Base-by-base conservation (phyloP, 2,888 invertebrate genomes). In the Microplitis manilae region DNA sequence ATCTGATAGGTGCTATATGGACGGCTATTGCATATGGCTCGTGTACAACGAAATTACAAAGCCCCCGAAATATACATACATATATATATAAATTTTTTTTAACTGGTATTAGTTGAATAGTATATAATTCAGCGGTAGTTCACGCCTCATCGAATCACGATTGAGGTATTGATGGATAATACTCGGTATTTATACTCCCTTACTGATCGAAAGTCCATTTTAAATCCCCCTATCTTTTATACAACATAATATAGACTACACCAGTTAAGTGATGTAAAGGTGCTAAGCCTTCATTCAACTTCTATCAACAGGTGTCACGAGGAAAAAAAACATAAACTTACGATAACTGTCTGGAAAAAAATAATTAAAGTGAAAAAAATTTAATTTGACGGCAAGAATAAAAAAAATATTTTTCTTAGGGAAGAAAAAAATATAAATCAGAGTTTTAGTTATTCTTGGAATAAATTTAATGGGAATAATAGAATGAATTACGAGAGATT, bases 81-180 rank as follows among this genome's bases (percentile, higher is more conserved):
- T 30, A 30, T 30, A 30, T 30, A 30, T 30, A 30, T 30, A 30
- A 65, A 76, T 64, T 67, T 68, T 68, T 50, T 30, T 30, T 0
- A 30, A 30, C 30, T 30, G 30, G 30, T 30, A 30, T 30, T 65
- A 59, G 20, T 41, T 64, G 70, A 64, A 70, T 75, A 75, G 39
- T 68, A 70, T 59, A 30, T 41, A 59, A 72, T 76, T 72, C 71
- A 76, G 68, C 61, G 61, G 62, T 75, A 41, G 75, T 69, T 62
- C 50, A 75, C 72, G 76, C 72, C 72, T 72, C 76, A 76, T 76
- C 72, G 76, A 67, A 41, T 60, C 72, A 60, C n/a, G n/a, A 70
- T 70, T 59, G 6, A 30, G 60, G 20, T 41, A 30, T 15, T 40
- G 17, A 39, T 30, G 9, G 40, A 39, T 15, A 38, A 40, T 41